Evolutionary conservation across 2,113 vertebrate species (phyloP).

Genomic region (Halcyon senegalensis): DNA sequence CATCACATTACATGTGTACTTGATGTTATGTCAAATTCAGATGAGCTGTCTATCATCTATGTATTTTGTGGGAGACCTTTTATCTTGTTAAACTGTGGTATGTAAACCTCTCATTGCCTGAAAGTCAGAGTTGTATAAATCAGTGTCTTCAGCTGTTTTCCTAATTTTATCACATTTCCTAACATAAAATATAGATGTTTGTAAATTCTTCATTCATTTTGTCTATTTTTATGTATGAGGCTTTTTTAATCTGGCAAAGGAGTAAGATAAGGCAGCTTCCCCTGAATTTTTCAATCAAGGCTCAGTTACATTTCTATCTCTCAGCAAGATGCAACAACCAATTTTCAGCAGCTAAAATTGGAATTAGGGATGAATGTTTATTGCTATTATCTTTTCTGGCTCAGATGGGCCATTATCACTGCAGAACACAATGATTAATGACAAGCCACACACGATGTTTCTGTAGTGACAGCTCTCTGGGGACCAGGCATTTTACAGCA

Average conservation of each 20-base stretch:
- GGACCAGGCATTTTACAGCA: neutral
- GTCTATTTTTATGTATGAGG: conserved; percentile 66
- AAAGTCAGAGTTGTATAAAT: conserved; percentile 74
- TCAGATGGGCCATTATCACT: neutral
- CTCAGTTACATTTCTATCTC: neutral
- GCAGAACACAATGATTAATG: neutral
- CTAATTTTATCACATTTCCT: conserved; percentile 78
- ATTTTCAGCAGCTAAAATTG: neutral
- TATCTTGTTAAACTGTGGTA: conserved; percentile 75
- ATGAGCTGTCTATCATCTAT: conserved; percentile 74
- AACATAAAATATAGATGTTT: conserved; percentile 86
- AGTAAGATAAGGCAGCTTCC: neutral
- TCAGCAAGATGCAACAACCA: neutral
- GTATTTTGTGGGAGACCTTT: conserved; percentile 74
- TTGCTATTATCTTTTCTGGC: neutral
- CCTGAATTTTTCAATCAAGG: neutral
- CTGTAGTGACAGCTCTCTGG: neutral
- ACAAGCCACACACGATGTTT: neutral
- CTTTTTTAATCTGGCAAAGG: conserved; percentile 29
- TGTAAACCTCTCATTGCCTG: conserved; percentile 77
- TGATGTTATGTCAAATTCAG: conserved; percentile 72
- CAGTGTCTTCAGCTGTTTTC: conserved; percentile 80
- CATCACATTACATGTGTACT: conserved; percentile 72
- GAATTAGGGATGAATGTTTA: neutral
- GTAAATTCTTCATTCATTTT: conserved; percentile 79